phyloP scores from a whole-genome alignment of 2,888 invertebrate species.

The Nudaria mundana region DNA sequence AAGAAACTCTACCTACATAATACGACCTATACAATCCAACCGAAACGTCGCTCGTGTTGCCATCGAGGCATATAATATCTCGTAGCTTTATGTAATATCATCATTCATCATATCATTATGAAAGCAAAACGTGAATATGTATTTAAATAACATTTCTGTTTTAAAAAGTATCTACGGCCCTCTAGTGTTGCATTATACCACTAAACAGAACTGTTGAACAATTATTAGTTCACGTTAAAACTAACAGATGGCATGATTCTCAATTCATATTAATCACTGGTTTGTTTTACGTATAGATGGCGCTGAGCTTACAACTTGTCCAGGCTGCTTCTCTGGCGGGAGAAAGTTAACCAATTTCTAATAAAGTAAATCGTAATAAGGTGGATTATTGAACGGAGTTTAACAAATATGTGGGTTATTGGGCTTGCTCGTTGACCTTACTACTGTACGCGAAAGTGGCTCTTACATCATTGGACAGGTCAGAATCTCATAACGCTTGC shows the following conservation, averaged over 20 bases:
- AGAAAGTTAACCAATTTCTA: slow-evolving; percentile 31
- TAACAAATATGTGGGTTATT: slow-evolving; percentile 63
- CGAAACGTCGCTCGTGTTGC: too few species aligned
- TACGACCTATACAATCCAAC: too few species aligned
- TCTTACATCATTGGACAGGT: slow-evolving; percentile 68
- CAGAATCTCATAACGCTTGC: slow-evolving; percentile 65
- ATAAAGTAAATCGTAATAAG: slow-evolving; percentile 31
- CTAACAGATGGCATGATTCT: slow-evolving; percentile 32
- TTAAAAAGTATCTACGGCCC: slow-evolving; percentile 13
- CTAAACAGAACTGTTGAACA: slow-evolving; percentile 1
- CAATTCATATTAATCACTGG: slow-evolving; percentile 8
- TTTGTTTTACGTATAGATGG: slow-evolving; percentile 40
- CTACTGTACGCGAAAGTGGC: slow-evolving; percentile 65
- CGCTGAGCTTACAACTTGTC: slow-evolving; percentile 29
- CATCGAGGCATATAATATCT: too few species aligned
- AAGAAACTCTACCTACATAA: too few species aligned
- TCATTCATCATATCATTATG: too few species aligned
- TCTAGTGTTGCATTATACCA: slow-evolving; percentile 13
- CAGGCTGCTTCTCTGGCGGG: slow-evolving; percentile 7
- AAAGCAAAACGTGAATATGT: too few species aligned
- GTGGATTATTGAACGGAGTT: slow-evolving; percentile 39
- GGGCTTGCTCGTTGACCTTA: slow-evolving; percentile 58
- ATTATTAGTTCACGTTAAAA: slow-evolving; percentile 15
- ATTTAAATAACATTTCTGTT: too few species aligned
- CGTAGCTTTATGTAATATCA: too few species aligned